These are phyloP conservation scores for Eudiplozoon nipponicum DNA, from an alignment of 2,888 invertebrate genomes.

Conservation along the genomic window DNA sequence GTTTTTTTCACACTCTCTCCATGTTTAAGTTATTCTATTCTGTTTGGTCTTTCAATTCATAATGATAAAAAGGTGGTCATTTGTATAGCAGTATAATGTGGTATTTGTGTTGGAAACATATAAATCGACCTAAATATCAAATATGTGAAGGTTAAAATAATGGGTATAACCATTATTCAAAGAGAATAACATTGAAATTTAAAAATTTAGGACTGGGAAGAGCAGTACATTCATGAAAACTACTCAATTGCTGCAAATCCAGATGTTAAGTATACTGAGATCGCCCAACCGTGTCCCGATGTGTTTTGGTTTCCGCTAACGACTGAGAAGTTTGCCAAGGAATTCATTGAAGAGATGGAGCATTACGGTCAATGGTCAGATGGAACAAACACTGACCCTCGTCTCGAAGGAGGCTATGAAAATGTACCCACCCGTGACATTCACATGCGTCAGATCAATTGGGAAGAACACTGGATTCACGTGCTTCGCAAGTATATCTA, in stretches of 20 bases:
- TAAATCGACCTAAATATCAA: no score
- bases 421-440: constrained; percentile 81
- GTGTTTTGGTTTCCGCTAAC: constrained; percentile 71
- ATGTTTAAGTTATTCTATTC: no score
- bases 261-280: constrained; percentile 27
- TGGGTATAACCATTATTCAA: no score
- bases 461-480: constrained; percentile 48
- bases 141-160: neutral
- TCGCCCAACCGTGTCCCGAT: constrained; percentile 57
- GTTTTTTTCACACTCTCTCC: no score
- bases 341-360: constrained; percentile 64
- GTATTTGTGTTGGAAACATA: no score
- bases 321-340: constrained; percentile 43
- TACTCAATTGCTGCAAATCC: constrained; percentile 40
- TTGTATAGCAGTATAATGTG: no score
- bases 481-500: constrained; percentile 54
- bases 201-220: constrained; percentile 55
- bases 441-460: constrained; percentile 69
- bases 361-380: constrained; percentile 61
- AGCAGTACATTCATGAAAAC: constrained; percentile 52
- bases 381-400: constrained; percentile 41
- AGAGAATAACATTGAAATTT: no score
- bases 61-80: no score
- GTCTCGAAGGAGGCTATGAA: constrained; percentile 68
- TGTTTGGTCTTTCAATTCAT: no score